Conservation (phyloP, 2,888 invertebrate genomes). For the Dryobotodes eremita region DNA sequence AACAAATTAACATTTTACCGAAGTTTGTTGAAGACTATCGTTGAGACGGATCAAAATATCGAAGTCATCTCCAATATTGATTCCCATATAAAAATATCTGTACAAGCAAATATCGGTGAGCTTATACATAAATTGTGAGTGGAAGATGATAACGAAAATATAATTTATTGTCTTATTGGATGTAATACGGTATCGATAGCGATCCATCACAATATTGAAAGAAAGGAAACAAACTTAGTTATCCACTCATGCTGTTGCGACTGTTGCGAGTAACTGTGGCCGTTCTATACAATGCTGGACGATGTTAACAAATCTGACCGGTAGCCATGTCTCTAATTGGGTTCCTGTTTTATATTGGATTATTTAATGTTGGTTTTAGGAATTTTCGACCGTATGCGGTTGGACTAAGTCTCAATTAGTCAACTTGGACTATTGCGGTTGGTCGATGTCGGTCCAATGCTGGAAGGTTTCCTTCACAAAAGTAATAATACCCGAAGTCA, state of each 20-base stretch:
- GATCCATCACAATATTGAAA: constrained; percentile 46
- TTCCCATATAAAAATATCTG: constrained; percentile 21
- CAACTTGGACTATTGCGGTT: constrained; percentile 7
- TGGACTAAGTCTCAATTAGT: constrained; percentile 18
- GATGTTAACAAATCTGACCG: constrained; percentile 30
- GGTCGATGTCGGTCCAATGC: not conserved
- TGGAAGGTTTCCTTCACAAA: constrained; percentile 1
- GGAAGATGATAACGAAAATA: constrained; percentile 39
- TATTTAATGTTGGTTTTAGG: constrained; percentile 1
- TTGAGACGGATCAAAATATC: constrained; percentile 27
- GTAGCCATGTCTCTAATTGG: constrained; percentile 23
- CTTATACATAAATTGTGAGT: constrained; percentile 33
- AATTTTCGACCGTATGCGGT: constrained; percentile 10
- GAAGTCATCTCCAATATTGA: constrained; percentile 39
- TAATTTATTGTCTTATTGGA: constrained; percentile 54
- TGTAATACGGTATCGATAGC: constrained; percentile 44
- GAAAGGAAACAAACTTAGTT: constrained; percentile 49
- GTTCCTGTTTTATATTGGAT: constrained; percentile 31
- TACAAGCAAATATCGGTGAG: constrained; percentile 32
- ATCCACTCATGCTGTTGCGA: constrained; percentile 56
- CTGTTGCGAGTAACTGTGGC: constrained; percentile 63
- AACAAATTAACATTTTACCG: constrained; percentile 38
- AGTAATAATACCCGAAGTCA: not conserved
- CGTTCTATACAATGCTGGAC: constrained; percentile 14
- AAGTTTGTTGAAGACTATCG: constrained; percentile 34